Conservation (phyloP, 2,888 invertebrate genomes). For the Bibio marci region DNA sequence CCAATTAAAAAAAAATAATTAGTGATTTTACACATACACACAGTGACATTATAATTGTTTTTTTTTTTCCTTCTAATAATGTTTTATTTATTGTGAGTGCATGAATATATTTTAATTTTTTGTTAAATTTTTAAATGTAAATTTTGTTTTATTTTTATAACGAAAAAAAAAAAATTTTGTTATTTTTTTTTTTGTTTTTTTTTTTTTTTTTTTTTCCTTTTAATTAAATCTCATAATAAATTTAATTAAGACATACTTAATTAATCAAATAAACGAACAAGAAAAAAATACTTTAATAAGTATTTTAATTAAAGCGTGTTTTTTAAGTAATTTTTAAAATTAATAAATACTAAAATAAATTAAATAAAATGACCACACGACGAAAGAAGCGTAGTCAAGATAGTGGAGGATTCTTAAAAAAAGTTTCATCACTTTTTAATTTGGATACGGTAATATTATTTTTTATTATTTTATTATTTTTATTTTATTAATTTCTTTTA, state of each 20-base stretch:
- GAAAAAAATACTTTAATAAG: not conserved
- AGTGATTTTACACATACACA: too few species aligned
- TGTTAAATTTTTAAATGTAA: not conserved
- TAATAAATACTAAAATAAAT: conserved; percentile 5
- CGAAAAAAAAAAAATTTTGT: too few species aligned
- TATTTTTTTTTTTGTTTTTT: not conserved
- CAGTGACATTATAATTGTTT: too few species aligned
- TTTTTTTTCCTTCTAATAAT: too few species aligned
- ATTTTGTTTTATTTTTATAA: not conserved
- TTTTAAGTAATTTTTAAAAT: too few species aligned
- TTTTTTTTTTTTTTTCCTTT: not conserved
- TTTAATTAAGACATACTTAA: not conserved
- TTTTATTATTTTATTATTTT: conserved; percentile 9
- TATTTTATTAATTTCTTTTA: conserved; percentile 14
- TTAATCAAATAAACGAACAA: not conserved
- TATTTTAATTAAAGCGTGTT: too few species aligned
- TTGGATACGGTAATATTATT: conserved; percentile 58
- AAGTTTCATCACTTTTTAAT: conserved; percentile 75
- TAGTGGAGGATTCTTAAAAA: conserved; percentile 58
- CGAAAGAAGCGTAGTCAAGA: conserved; percentile 50
- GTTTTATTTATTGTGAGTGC: too few species aligned
- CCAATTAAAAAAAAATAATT: too few species aligned
- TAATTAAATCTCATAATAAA: not conserved
- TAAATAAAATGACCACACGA: conserved; percentile 37
- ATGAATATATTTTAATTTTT: too few species aligned